phyloP scores from a whole-genome alignment of 2,113 vertebrate species.

The Rhinoptilus africanus region DNA sequence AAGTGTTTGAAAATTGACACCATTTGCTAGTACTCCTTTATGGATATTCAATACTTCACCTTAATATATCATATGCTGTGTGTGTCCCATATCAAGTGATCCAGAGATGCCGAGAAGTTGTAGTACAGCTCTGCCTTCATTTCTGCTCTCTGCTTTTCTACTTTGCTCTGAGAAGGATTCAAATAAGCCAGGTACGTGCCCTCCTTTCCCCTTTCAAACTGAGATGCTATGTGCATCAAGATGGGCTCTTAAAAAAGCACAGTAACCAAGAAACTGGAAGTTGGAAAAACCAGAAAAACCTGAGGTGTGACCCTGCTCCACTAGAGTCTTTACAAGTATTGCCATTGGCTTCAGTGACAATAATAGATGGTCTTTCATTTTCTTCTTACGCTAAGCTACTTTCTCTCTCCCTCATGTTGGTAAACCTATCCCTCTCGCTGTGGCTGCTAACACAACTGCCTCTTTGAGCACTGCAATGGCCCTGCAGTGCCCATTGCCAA shows the following conservation, averaged over 20 bases:
- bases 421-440: neutral
- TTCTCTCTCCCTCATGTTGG: neutral
- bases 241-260: neutral
- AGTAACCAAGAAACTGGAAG: neutral
- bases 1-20: slow-evolving; percentile 61
- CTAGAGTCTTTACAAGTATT: neutral
- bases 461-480: neutral
- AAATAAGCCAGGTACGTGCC: neutral
- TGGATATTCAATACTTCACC: slow-evolving; percentile 61
- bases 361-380: slow-evolving; percentile 28
- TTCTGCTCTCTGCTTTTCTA: neutral
- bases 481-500: slow-evolving; percentile 34
- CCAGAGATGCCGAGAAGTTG: neutral
- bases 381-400: neutral
- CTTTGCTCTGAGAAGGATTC: neutral
- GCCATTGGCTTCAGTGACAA: neutral
- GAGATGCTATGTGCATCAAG: neutral
- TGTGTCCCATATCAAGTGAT: slow-evolving; percentile 12
- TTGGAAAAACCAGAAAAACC: neutral
- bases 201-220: neutral
- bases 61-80: slow-evolving; percentile 33
- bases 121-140: neutral
- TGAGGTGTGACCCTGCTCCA: neutral
- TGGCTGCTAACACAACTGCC: neutral
- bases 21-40: slow-evolving; percentile 58